Evolutionary conservation across 2,888 invertebrate genomes (phyloP).

Genomic region (Seira musarum): DNA sequence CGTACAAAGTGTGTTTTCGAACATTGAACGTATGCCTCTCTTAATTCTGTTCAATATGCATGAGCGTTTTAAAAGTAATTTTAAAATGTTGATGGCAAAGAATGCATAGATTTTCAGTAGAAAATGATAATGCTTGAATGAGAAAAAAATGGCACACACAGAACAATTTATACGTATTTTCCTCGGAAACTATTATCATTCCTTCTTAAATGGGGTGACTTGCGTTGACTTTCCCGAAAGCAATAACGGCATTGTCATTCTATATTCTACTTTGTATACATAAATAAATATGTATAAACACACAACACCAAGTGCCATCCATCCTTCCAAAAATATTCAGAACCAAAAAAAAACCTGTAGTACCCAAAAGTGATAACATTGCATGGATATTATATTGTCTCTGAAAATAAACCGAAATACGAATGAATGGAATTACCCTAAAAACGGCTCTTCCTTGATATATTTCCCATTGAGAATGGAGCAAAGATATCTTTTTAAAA

Average conservation of each 20-base stretch:
- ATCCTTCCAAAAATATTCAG: slow-evolving; percentile 10
- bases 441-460: not conserved
- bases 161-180: no score
- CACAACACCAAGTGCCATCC: slow-evolving; percentile 1
- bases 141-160: not conserved
- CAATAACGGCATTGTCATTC: not conserved
- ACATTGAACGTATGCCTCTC: not conserved
- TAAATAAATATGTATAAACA: not conserved
- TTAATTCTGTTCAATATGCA: slow-evolving; percentile 12
- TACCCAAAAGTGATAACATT: not conserved
- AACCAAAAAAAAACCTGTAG: not conserved
- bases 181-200: no score
- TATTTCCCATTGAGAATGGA: not conserved
- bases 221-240: not conserved
- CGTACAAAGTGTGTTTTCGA: not conserved
- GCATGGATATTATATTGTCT: not conserved
- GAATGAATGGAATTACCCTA: not conserved
- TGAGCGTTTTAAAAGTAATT: slow-evolving; percentile 18
- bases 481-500: not conserved
- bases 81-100: not conserved
- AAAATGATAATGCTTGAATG: not conserved
- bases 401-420: not conserved
- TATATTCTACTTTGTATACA: not conserved
- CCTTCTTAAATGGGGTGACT: not conserved
- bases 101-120: not conserved